Evolutionary conservation across 1,140 invertebrate genomes (phyloP).

Genomic region (Doryteuthis pealeii): DNA sequence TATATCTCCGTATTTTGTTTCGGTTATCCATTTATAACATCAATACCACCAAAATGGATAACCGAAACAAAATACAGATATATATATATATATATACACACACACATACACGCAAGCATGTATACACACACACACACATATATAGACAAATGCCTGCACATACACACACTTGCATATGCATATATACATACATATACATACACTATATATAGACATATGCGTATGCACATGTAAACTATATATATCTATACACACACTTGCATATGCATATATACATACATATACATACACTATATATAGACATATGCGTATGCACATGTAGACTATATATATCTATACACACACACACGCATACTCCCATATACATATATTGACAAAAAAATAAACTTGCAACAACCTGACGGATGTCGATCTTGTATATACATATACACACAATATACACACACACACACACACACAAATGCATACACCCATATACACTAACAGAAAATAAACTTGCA

Average conservation of each 20-base stretch:
- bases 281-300: conserved; percentile 5
- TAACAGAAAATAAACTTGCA: too few relatives aligned
- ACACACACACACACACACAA: background rate
- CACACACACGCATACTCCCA: conserved; percentile 10
- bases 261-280: conserved; percentile 14
- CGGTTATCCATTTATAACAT: too few relatives aligned
- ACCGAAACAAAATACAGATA: too few relatives aligned
- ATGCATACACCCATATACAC: background rate
- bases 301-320: conserved; percentile 10
- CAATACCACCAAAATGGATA: too few relatives aligned
- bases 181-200: background rate
- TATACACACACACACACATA: background rate
- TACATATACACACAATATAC: background rate
- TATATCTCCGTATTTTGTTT: too few relatives aligned
- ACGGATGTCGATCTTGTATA: background rate
- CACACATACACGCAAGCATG: background rate
- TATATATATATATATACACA: background rate
- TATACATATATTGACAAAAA: conserved; percentile 1
- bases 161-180: background rate
- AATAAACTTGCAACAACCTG: background rate
- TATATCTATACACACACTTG: background rate
- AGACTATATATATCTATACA: conserved; percentile 13
- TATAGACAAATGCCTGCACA: background rate
- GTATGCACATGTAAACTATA: background rate
- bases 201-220: background rate